Evolutionary conservation across 2,888 invertebrate genomes (phyloP), one percentile per base, ranked within the genome.

Genomic region (Lasioglossum marginatum): DNA sequence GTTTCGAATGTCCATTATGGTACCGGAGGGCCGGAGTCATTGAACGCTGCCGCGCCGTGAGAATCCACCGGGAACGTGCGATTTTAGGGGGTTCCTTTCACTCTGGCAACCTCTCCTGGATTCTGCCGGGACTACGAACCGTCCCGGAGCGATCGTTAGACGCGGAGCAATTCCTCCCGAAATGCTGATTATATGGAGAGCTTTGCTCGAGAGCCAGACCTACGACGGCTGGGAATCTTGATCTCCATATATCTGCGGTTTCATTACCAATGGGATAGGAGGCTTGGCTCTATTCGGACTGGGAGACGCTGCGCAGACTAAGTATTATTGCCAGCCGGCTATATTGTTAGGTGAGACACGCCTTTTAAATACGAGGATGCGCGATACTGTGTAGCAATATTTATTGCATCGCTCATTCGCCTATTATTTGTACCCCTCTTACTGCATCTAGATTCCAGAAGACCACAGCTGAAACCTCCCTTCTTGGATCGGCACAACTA

Each of bases 1-100:
- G 79, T 72, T 52, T 52, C 84, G 87, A 88, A 85, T 83, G 81
- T 90, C 88, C 87, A 86, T 90, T 87, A 87, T 82, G 77, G 80
- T 78, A 77, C 40, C 70, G 78, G 72, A 27, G 75, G 82, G 27
- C 48, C 72, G 37, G 74, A 81, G 82, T 88, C 84, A 77, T 79
- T 83, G 88, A 87, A 82, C 82, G 82, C 68, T 40, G 52, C 75
- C 34, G 27, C 43, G 52, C 86, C 84, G 81, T 83, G 88, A 88
- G 86, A 88, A 88, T 85, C 82, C 72, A 66, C 48, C 79, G 81
- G 72, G 74, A 52, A 45, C 14, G 57, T 74, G 43, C n/a, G 75
- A 77, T 82, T 82, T 81, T 75, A 14, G 19, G 74, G 19, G 31
- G 43, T 23, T 79, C 31, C 45, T 27, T 34, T 23, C 8, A 4